A percentile compares a stretch with the other conserved stretches of the same genome.
Evolutionary conservation across 2,888 invertebrate species (phyloP).

Genomic region (Emesis furor): DNA sequence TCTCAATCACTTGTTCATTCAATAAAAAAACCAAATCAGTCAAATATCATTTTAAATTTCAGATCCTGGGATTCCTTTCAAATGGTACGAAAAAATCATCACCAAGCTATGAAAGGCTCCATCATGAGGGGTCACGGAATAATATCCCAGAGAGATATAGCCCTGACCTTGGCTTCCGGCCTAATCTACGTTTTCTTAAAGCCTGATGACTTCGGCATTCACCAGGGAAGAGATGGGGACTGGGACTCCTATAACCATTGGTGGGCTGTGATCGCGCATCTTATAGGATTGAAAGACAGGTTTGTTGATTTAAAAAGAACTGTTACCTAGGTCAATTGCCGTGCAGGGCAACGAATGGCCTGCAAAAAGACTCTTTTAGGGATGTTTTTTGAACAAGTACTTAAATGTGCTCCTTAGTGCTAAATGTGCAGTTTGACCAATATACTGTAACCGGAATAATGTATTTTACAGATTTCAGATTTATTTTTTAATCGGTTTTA

Average conservation of each 20-base stretch:
- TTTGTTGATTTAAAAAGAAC: background rate
- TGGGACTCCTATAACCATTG: background rate
- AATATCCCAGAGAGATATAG: slow-evolving; percentile 15
- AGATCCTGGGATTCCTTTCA: slow-evolving; percentile 1
- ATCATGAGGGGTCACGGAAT: background rate
- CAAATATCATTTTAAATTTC: background rate
- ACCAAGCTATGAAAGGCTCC: slow-evolving; percentile 3
- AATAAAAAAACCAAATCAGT: no score
- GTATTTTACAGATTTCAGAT: no score
- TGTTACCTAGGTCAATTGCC: no score
- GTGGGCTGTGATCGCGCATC: slow-evolving; percentile 3
- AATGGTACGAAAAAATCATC: slow-evolving; percentile 4
- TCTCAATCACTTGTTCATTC: no score
- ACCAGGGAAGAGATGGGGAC: background rate
- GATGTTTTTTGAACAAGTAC: no score
- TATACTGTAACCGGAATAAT: no score
- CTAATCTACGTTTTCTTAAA: background rate
- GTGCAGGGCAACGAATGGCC: no score
- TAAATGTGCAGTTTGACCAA: no score
- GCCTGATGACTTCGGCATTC: slow-evolving; percentile 9
- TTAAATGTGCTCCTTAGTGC: no score
- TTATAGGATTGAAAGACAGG: background rate
- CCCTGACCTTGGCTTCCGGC: background rate
- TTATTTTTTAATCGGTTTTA: no score
- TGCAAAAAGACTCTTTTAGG: no score